Evolutionary conservation across 2,888 invertebrate genomes (phyloP), one percentile per base, ranked within the genome.

Genomic region (Amblyteles armatorius): DNA sequence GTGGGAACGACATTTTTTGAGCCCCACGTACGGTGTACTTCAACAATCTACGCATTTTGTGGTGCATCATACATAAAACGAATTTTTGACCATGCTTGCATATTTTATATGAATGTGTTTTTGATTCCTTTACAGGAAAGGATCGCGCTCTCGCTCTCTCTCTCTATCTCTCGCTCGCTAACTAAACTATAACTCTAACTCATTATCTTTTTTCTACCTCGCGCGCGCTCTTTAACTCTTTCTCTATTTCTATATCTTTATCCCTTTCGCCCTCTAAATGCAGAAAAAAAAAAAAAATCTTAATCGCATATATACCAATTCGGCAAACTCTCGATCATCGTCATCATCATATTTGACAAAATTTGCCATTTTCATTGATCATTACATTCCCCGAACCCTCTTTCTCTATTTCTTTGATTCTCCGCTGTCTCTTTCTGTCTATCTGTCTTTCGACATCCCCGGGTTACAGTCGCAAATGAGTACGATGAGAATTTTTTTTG

Each of bases 1-100:
- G 93, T 94, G 93, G 93, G 93, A 94, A 93, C 93, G 89, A 92
- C 92, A 93, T 92, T 93, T 94, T 94, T 94, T 93, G 93, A 93
- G 92, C 92, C 93, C 93, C 93, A 94, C 93, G 92, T 92, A 92
- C 92, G 92, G 93, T 92, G 92, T 92, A 92, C 92, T 91, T 91
- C 93, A 91, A 91, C 92, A 90, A 79, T 92, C 93, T 92, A 91
- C 92, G 93, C 92, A 93, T 94, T 93, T 94, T 94, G 93, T 93
- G 93, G 94, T 94, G 94, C 94, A 94, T 94, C 94, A 94, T 93
- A 94, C 93, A 93, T 91, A 74, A 83, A 65, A 90, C 90, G 80
- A 86, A 92, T 94, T 94, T 95, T 94, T 94, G 94, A 94, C 94
- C 93, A 94, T 95, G 94, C 94, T 94, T 94, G 93, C 93, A 92